Conservation (phyloP, 2,797 vertebrate genomes). For the Sarcophilus harrisii region DNA sequence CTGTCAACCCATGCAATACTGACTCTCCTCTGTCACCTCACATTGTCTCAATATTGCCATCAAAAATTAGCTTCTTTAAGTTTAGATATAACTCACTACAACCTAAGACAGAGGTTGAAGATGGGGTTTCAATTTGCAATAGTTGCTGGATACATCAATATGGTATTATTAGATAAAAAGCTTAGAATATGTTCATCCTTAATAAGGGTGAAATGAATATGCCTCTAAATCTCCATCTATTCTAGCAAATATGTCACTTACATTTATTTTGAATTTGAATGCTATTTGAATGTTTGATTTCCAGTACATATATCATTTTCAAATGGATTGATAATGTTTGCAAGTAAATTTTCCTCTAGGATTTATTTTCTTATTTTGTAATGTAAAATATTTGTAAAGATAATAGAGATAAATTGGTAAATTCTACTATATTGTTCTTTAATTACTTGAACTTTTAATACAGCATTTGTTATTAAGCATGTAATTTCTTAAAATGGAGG, state of each 20-base stretch:
- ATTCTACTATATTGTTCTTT: neutral
- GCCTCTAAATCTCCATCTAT: neutral
- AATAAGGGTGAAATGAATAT: neutral
- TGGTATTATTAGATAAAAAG: neutral
- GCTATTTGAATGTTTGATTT: neutral
- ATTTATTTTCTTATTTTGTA: neutral
- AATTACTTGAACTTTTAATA: neutral
- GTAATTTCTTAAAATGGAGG: neutral
- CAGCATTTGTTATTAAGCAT: neutral
- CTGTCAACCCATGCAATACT: neutral
- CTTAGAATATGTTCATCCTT: neutral
- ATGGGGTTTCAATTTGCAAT: neutral
- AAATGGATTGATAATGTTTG: neutral
- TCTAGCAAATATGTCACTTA: too few relatives aligned
- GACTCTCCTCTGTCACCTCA: neutral
- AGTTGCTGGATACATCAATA: neutral
- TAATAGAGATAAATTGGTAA: neutral
- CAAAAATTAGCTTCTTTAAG: neutral
- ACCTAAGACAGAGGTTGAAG: neutral
- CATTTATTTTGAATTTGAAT: too few relatives aligned
- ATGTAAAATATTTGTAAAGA: neutral
- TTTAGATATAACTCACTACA: neutral
- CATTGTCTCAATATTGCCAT: neutral
- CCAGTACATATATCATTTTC: neutral
- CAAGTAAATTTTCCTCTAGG: neutral